These are phyloP conservation scores for Gadus macrocephalus DNA, from an alignment of 2,113 vertebrate species.

Conservation along the genomic window DNA sequence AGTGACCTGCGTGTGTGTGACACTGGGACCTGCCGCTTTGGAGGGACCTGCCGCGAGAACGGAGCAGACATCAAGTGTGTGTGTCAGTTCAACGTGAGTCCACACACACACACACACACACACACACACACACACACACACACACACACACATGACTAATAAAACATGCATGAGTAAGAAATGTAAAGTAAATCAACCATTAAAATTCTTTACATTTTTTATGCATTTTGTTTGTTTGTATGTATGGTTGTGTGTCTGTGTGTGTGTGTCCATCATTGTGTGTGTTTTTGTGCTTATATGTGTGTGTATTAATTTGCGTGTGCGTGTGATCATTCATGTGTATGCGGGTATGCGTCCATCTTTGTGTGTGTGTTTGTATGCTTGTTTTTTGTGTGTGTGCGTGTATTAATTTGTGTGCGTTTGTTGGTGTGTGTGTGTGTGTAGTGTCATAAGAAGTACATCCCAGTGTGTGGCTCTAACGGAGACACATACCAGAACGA, in stretches of 20 bases:
- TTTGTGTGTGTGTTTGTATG: conserved; percentile 22
- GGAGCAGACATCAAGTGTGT: conserved; percentile 88
- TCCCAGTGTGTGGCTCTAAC: conserved; percentile 94
- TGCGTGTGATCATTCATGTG: neutral
- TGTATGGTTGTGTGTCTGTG: neutral
- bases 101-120: neutral
- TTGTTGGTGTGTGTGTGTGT: conserved; percentile 23
- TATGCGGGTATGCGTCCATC: neutral
- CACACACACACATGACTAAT: neutral
- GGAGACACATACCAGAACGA: conserved; percentile 98
- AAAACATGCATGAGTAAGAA: neutral
- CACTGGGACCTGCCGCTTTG: conserved; percentile 86
- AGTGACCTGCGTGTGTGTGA: conserved; percentile 86
- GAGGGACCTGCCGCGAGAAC: conserved; percentile 87
- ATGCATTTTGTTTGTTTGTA: too few relatives aligned
- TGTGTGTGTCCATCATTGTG: neutral
- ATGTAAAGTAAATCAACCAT: too few relatives aligned
- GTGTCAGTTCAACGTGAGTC: conserved; percentile 92
- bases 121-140: neutral
- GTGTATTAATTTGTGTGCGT: conserved; percentile 39
- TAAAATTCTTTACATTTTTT: too few relatives aligned
- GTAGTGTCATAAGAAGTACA: conserved; percentile 92
- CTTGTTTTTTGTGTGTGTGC: conserved; percentile 23
- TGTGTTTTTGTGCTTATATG: neutral
- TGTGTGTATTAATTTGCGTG: conserved; percentile 23